Evolutionary conservation across 92 coral and sea anemone genomes (phyloP).

Genomic region (Epizoanthus fatuus): DNA sequence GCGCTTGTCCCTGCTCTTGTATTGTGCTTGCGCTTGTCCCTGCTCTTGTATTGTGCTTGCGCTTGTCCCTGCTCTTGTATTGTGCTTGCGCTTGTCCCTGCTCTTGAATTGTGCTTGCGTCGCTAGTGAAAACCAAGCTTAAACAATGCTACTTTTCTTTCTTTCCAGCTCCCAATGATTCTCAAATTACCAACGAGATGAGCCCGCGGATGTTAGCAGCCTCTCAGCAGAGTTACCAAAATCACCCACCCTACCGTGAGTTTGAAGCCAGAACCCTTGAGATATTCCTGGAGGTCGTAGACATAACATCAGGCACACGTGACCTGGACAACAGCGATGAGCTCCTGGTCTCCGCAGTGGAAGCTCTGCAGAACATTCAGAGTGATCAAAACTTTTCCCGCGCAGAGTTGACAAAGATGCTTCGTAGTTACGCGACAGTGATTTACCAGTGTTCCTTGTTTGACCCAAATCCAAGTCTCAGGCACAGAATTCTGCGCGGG

Average conservation of each 20-base stretch:
- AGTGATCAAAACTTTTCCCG: neutral
- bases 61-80: no score
- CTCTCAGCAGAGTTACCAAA: neutral
- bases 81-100: no score
- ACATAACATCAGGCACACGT: conserved; percentile 24
- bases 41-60: no score
- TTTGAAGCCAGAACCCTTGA: conserved; percentile 9
- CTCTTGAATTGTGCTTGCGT: no score
- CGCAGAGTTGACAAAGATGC: neutral
- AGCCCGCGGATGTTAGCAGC: neutral
- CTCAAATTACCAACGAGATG: neutral
- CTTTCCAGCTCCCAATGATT: neutral
- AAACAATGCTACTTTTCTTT: neutral
- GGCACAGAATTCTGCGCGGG: conserved; percentile 34
- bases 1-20: no score
- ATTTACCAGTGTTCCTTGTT: conserved; percentile 4
- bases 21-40: no score
- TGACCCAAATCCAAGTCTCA: conserved; percentile 27
- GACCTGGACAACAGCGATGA: conserved; percentile 17
- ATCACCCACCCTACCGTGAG: conserved; percentile 22
- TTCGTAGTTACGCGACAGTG: neutral
- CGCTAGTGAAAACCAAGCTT: no score
- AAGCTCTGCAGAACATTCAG: neutral
- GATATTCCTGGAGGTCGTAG: conserved; percentile 24
- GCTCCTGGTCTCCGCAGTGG: conserved; percentile 9